Conservation (phyloP, 2,797 vertebrate species). For the Eulemur coronatus region DNA sequence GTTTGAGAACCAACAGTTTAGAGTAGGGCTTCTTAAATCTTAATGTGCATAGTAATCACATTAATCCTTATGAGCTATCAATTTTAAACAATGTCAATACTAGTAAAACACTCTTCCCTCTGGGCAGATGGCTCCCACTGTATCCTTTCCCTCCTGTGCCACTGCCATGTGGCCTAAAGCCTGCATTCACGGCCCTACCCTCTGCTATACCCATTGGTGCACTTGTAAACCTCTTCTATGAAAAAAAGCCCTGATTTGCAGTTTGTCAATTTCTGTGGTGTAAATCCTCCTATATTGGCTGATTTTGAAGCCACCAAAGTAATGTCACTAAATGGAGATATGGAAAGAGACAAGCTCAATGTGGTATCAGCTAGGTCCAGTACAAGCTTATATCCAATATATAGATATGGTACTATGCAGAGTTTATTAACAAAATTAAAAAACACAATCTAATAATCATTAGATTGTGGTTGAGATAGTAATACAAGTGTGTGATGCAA, state of each 20-base stretch:
- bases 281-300: neutral
- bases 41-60: neutral
- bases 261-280: neutral
- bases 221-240: neutral
- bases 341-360: neutral
- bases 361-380: neutral
- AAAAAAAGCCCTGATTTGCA: neutral
- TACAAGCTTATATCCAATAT: neutral
- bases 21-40: neutral
- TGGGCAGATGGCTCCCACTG: neutral
- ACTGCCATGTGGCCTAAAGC: neutral
- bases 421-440: constrained; percentile 8
- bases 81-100: neutral
- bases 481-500: neutral
- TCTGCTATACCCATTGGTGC: neutral
- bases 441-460: neutral
- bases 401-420: neutral
- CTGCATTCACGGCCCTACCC: neutral
- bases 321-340: neutral
- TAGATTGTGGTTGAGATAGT: neutral
- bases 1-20: neutral
- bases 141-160: neutral
- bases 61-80: neutral
- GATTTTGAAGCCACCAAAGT: neutral
- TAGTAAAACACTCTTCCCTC: neutral